Evolutionary conservation across 2,888 invertebrate genomes (phyloP), one percentile per base, ranked within the genome.

Genomic region (Beris chalybata): DNA sequence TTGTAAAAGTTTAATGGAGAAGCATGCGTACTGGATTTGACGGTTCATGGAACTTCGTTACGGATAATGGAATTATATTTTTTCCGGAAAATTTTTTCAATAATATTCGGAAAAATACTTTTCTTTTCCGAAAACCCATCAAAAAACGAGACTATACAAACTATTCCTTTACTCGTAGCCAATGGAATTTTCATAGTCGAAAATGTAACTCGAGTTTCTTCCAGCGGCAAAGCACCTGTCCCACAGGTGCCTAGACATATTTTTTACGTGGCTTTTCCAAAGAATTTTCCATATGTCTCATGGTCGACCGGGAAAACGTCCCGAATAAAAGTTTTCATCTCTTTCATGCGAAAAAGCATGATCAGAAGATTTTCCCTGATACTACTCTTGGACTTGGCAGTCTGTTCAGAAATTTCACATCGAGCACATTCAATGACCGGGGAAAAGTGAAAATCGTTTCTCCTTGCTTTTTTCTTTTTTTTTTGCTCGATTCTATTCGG

Each of bases 261-360:
- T 38, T 38, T 38, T 9, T 7, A 7, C 38, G 38, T 38, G 9
- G 38, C 5, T 38, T 38, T 38, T 38, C 38, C 38, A 38, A 38
- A 38, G 38, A 38, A 38, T 38, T 38, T 38, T 38, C 38, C 38
- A 38, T 38, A 38, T 9, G 38, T 38, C 38, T 29, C 30, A 53
- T 30, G 29, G 31, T 59, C 48, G 48, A 50, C 50, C 61, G 61
- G 61, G 61, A 61, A 61, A 61, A 61, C 13, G 13, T 38, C 50
- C 61, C 50, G 61, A 47, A 50, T 38, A 50, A 32, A 61, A 61
- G 22, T 61, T 59, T 61, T 61, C 61, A 61, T 61, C 61, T 61
- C 61, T 61, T 52, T 61, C 61, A 50, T 52, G 31, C 50, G 43
- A 61, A 61, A 61, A 61, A 61, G 61, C 61, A 61, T 61, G 61